Evolutionary conservation across 2,113 vertebrate species (phyloP).

Genomic region (Salminus brasiliensis): DNA sequence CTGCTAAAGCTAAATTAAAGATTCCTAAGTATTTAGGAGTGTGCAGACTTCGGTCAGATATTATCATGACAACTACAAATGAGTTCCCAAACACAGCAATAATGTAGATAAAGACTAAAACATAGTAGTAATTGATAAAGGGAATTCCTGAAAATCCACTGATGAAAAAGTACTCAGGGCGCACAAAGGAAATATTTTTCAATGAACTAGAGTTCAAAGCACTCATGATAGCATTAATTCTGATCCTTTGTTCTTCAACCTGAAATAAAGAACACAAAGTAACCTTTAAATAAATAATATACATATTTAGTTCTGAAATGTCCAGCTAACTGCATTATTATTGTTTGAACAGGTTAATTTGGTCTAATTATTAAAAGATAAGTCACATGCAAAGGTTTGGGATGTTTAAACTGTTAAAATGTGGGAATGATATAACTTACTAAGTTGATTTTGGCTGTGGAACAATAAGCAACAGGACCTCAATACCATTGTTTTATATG

Average conservation of each 20-base stretch:
- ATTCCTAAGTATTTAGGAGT: conserved; percentile 72
- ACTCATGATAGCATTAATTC: conserved; percentile 14
- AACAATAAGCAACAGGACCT: background rate
- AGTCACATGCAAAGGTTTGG: background rate
- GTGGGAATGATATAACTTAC: background rate
- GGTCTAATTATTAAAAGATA: background rate
- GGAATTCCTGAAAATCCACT: conserved; percentile 44
- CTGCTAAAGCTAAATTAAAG: conserved; percentile 71
- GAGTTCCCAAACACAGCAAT: conserved; percentile 51
- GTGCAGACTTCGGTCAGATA: conserved; percentile 48
- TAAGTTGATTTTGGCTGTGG: background rate
- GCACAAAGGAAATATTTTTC: conserved; percentile 28
- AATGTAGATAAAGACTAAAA: conserved; percentile 56
- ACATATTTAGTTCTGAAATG: too few relatives aligned
- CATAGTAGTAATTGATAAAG: conserved; percentile 17
- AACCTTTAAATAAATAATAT: too few relatives aligned
- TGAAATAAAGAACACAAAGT: background rate
- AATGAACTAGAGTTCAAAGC: conserved; percentile 5
- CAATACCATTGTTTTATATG: background rate
- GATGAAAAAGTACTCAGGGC: conserved; percentile 45
- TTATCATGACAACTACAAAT: conserved; percentile 35
- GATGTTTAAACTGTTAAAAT: background rate
- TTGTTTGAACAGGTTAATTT: background rate
- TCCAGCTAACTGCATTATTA: too few relatives aligned
- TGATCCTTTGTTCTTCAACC: conserved; percentile 23